Evolutionary conservation across 64 coral and sea anemone species (phyloP).

Genomic region (Dendronephthya gigantea): DNA sequence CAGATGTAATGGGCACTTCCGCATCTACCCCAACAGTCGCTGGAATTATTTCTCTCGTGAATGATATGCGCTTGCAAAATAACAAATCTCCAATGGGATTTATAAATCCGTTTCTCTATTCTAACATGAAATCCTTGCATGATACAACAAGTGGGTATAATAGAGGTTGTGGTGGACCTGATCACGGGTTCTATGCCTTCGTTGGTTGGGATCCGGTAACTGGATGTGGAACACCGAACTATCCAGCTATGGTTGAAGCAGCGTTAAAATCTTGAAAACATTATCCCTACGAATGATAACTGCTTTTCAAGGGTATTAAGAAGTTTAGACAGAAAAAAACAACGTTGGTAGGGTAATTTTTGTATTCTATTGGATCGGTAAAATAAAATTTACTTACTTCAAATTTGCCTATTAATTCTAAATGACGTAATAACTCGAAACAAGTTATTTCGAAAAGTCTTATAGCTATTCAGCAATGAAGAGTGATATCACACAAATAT

Average conservation of each 20-base stretch:
- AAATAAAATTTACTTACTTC: no score
- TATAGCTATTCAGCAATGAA: no score
- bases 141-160: conserved; percentile 74
- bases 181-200: conserved; percentile 66
- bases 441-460: no score
- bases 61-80: conserved; percentile 70
- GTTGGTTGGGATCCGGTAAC: conserved; percentile 93
- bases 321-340: no score
- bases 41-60: conserved; percentile 76
- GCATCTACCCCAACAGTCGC: conserved; percentile 87
- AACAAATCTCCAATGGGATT: conserved; percentile 71
- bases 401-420: no score
- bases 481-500: no score
- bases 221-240: conserved; percentile 80
- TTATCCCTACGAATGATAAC: no score
- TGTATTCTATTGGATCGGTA: no score
- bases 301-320: no score
- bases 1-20: conserved; percentile 70
- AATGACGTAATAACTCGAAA: no score
- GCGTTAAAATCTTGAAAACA: conserved; percentile 4
- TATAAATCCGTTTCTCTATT: conserved; percentile 85
- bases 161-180: conserved; percentile 58
- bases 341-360: no score
- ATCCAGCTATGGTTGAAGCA: conserved; percentile 62
- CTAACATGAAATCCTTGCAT: conserved; percentile 57